Evolutionary conservation across 2,888 invertebrate species (phyloP), one percentile per base, ranked within the genome.

Genomic region (Eupithecia centaureata): DNA sequence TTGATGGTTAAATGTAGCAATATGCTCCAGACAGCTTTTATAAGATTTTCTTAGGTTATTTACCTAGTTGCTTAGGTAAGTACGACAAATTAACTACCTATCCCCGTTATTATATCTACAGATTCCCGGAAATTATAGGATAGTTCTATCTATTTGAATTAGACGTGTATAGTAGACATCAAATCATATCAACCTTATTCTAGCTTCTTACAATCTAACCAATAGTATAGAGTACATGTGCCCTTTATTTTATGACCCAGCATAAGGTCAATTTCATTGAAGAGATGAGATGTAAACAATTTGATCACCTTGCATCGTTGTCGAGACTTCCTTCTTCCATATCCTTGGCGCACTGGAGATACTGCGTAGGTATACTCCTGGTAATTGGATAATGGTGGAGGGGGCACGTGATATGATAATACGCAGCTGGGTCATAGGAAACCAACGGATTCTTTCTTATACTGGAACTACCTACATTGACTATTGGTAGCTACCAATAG

Each of bases 351-450:
- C 63, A 62, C 38, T 64, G 32, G 61, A 65, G 62, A 65, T 47
- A 69, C 67, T 66, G 65, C 35, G 64, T 61, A 35, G 8, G 63
- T 28, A 63, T 59, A 56, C 62, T 28, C 28, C 54, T 56, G 28
- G 57, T 51, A 70, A 75, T 75, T 73, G 74, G 65, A 73, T 75
- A 73, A 75, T 73, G 51, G 42, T 51, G 38, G 65, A 62, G 52
- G 51, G n/a, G 64, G 22, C 63, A 70, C 69, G 70, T 70, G 70
- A 71, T 70, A 51, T 27, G 32, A 13, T 32, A 30, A 59, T 35
- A 35, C 15, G 22, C 18, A 30, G 32, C 12, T 22, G n/a, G 30
- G 18, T 22, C 57, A 22, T 32, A 22, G 22, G 47, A 47, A 47
- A 47, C 47, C 47, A 47, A 47, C 47, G 22, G 47, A 22, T 47